Percentiles rank a stretch among this genome's conserved stretches.
Evolutionary conservation across 2,888 invertebrate species (phyloP).

Genomic region (Plebejus melissa): DNA sequence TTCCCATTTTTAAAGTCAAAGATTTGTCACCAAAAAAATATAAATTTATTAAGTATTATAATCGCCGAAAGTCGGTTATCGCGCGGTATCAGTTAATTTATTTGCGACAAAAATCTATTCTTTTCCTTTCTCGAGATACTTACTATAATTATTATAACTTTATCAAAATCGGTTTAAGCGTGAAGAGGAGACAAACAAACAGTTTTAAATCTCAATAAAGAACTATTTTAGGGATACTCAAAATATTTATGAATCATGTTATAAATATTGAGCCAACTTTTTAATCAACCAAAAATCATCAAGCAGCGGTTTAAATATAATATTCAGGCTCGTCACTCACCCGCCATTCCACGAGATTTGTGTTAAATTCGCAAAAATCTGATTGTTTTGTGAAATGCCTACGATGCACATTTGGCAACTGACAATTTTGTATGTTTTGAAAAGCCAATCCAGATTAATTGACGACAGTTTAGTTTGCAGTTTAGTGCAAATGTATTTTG

Average conservation of each 20-base stretch:
- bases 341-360: constrained; percentile 4
- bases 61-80: no score
- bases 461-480: not conserved
- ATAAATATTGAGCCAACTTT: not conserved
- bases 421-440: not conserved
- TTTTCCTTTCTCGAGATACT: no score
- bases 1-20: no score
- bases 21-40: no score
- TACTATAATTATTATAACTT: no score
- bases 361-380: constrained; percentile 4
- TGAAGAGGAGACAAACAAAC: no score
- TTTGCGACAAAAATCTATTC: no score
- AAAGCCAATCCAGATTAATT: not conserved
- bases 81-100: no score
- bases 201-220: no score
- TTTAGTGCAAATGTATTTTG: not conserved
- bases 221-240: no score
- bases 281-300: not conserved
- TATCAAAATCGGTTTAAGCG: no score
- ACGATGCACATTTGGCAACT: constrained; percentile 2
- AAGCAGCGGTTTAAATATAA: not conserved
- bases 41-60: no score
- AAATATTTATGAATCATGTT: not conserved
- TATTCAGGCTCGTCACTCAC: not conserved
- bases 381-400: constrained; percentile 2